These are phyloP conservation scores for Phalloptychus januarius DNA, from an alignment of 2,797 vertebrate species.

Conservation along the genomic window DNA sequence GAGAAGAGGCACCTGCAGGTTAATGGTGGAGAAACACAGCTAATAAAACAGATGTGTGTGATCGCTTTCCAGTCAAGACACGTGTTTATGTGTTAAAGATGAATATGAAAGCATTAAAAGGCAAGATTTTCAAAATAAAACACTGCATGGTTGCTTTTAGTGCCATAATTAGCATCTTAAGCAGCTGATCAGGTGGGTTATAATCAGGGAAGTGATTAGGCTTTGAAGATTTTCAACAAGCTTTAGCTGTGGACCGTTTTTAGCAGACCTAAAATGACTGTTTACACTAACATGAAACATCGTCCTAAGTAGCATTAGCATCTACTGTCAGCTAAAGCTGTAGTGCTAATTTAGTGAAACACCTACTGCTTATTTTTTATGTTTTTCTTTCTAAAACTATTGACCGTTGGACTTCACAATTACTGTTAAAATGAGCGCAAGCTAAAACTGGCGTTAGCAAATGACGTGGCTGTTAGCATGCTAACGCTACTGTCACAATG, in stretches of 20 bases:
- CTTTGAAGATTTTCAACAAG: not conserved
- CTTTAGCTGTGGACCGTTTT: not conserved
- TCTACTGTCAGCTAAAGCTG: not conserved
- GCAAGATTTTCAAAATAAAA: conserved; percentile 6
- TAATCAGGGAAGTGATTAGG: not conserved
- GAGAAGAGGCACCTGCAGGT: conserved; percentile 64
- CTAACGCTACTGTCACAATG: not conserved
- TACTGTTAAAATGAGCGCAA: not conserved
- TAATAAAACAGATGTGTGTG: conserved; percentile 46
- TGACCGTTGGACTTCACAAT: not conserved
- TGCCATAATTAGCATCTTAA: not conserved
- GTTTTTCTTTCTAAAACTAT: not conserved
- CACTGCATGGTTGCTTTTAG: not conserved
- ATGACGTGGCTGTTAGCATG: not conserved
- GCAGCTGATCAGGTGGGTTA: not conserved
- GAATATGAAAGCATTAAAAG: not conserved
- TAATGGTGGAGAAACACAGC: conserved; percentile 34
- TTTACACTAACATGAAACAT: not conserved
- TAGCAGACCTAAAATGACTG: not conserved
- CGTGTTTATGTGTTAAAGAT: conserved; percentile 35
- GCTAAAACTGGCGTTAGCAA: not conserved
- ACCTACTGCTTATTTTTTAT: not conserved
- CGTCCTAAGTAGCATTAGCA: not conserved
- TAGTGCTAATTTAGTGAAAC: not conserved
- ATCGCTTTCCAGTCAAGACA: conserved; percentile 13